Conservation (phyloP, 1,140 invertebrate genomes). For the Drosophila miranda region DNA sequence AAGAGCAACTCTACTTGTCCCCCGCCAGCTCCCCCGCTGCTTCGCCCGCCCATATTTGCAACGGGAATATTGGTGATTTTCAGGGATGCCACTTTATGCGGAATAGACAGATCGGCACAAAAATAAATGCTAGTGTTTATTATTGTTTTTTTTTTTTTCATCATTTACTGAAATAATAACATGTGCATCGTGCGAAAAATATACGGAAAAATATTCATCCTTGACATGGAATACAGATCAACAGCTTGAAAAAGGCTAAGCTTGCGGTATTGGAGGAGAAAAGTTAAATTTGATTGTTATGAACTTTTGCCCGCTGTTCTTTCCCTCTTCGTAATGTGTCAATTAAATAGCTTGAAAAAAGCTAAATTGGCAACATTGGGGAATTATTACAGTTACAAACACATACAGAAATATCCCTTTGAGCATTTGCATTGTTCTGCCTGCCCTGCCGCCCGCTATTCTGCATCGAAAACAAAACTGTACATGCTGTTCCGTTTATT, state of each 20-base stretch:
- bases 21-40: neutral
- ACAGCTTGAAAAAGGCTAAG: too few species aligned
- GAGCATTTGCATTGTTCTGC: slow-evolving; percentile 24
- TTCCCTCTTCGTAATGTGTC: neutral
- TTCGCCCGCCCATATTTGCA: slow-evolving; percentile 34
- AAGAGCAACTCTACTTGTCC: slow-evolving; percentile 39
- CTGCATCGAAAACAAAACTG: slow-evolving; percentile 19
- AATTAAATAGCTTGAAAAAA: neutral
- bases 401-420: neutral
- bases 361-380: too few species aligned
- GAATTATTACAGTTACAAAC: slow-evolving; percentile 13
- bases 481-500: slow-evolving; percentile 7
- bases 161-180: too few species aligned
- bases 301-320: neutral
- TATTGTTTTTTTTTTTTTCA: too few species aligned
- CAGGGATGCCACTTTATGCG: slow-evolving; percentile 3
- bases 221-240: too few species aligned
- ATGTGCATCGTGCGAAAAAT: too few species aligned
- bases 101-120: too few species aligned
- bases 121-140: too few species aligned
- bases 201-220: too few species aligned
- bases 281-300: neutral
- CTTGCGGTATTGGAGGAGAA: too few species aligned
- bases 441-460: slow-evolving; percentile 1
- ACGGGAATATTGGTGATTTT: slow-evolving; percentile 26